Evolutionary conservation across 1,140 invertebrate species (phyloP).

Genomic region (Drosophila parvula): DNA sequence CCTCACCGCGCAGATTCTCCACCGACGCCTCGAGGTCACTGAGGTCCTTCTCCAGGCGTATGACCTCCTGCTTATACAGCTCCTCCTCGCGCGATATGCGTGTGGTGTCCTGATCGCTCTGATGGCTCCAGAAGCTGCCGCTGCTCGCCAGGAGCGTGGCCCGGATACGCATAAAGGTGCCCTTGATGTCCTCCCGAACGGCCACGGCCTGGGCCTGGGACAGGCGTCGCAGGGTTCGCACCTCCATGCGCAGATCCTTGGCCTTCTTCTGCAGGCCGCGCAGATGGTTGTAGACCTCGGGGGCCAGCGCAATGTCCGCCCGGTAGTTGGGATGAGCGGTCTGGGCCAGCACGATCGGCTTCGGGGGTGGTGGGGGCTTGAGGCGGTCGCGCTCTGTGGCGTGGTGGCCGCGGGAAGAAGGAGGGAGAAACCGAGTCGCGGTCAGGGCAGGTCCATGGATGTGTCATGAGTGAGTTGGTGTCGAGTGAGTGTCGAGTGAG

Average conservation of each 20-base stretch:
- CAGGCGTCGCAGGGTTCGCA: slow-evolving; percentile 92
- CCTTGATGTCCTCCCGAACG: slow-evolving; percentile 95
- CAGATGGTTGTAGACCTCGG: slow-evolving; percentile 94
- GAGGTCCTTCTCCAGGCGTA: slow-evolving; percentile 95
- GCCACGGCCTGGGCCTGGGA: slow-evolving; percentile 96
- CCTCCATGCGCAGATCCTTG: slow-evolving; percentile 94
- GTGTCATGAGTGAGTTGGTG: neutral
- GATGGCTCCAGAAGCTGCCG: slow-evolving; percentile 86
- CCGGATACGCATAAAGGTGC: slow-evolving; percentile 93
- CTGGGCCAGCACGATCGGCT: slow-evolving; percentile 89
- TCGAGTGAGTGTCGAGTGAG: neutral
- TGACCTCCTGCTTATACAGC: slow-evolving; percentile 95
- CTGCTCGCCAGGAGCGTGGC: slow-evolving; percentile 88
- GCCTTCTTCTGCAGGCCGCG: slow-evolving; percentile 94
- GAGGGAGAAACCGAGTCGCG: neutral
- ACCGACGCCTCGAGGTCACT: slow-evolving; percentile 97
- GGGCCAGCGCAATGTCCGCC: slow-evolving; percentile 88
- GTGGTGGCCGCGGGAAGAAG: neutral
- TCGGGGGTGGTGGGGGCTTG: slow-evolving; percentile 94
- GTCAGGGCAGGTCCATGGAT: neutral
- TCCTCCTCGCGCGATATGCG: slow-evolving; percentile 91
- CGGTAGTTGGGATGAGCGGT: slow-evolving; percentile 85
- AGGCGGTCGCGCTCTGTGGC: slow-evolving; percentile 90
- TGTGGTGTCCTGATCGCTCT: slow-evolving; percentile 84
- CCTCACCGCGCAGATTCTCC: slow-evolving; percentile 96